Evolutionary conservation across 1,140 invertebrate genomes (phyloP).

Genomic region (Papilio xuthus): DNA sequence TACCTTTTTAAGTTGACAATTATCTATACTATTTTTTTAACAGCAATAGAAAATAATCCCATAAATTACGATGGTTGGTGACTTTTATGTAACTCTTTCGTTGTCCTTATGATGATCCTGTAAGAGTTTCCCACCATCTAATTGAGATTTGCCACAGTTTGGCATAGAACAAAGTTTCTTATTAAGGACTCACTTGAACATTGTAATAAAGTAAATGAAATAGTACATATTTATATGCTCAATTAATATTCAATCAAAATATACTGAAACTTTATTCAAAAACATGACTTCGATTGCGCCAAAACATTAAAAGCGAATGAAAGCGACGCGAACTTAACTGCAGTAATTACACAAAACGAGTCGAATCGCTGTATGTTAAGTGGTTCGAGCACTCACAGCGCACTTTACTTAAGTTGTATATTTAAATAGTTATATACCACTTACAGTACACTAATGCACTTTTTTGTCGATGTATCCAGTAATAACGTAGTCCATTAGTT

Average conservation of each 20-base stretch:
- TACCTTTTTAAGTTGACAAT: too few relatives aligned
- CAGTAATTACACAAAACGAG: slow-evolving; percentile 68
- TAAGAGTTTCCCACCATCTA: too few relatives aligned
- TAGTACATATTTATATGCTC: too few relatives aligned
- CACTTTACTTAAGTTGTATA: slow-evolving; percentile 73
- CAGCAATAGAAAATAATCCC: too few relatives aligned
- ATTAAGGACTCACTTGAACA: too few relatives aligned
- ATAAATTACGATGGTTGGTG: too few relatives aligned
- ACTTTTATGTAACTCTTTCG: too few relatives aligned
- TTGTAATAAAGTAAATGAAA: too few relatives aligned
- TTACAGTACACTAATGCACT: slow-evolving; percentile 75
- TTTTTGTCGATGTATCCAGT: slow-evolving; percentile 71
- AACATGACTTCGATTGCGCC: slow-evolving; percentile 40
- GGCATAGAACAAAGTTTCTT: not conserved
- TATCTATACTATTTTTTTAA: too few relatives aligned
- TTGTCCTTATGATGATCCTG: too few relatives aligned
- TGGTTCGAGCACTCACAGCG: slow-evolving; percentile 67
- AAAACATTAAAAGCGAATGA: slow-evolving; percentile 49
- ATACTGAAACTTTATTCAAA: slow-evolving; percentile 28
- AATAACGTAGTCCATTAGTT: slow-evolving; percentile 73
- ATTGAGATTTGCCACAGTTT: too few relatives aligned
- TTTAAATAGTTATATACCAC: slow-evolving; percentile 78
- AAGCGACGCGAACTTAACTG: slow-evolving; percentile 57
- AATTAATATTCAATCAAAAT: not conserved
- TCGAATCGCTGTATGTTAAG: slow-evolving; percentile 68